phyloP scores from a whole-genome alignment of 1,140 invertebrate species.

The Ceratoteleas bidentatus region DNA sequence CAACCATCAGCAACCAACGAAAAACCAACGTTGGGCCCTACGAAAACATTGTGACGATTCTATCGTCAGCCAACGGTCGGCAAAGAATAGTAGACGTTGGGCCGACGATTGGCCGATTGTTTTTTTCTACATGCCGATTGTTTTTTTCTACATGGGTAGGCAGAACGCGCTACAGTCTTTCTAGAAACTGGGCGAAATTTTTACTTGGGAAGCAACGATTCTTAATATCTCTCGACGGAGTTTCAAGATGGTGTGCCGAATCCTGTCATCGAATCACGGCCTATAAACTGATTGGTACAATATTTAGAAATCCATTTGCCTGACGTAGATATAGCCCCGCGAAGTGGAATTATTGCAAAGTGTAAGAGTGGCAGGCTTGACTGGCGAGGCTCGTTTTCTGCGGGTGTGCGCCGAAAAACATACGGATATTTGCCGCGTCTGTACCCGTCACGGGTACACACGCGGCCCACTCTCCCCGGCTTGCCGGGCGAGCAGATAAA shows the following conservation, averaged over 20 bases:
- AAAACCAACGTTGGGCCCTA: no score
- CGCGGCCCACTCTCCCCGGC: no score
- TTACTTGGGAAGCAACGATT: slow-evolving; percentile 64
- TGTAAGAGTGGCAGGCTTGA: slow-evolving; percentile 68
- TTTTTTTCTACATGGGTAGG: no score
- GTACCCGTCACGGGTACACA: slow-evolving; percentile 57
- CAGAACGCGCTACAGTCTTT: no score
- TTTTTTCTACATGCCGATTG: no score
- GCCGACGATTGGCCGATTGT: no score
- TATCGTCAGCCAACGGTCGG: no score
- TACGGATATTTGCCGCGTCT: slow-evolving; percentile 52
- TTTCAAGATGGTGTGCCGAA: slow-evolving; percentile 53
- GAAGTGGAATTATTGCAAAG: slow-evolving; percentile 72
- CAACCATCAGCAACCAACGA: no score
- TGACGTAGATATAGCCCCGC: slow-evolving; percentile 59
- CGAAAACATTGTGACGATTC: no score
- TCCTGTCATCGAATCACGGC: slow-evolving; percentile 64
- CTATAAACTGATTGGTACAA: slow-evolving; percentile 70
- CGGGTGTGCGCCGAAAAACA: slow-evolving; percentile 27
- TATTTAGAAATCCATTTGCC: slow-evolving; percentile 74
- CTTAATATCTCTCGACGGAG: slow-evolving; percentile 68
- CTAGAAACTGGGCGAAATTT: no score
- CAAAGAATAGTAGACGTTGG: no score
- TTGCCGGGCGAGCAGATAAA: slow-evolving; percentile 67
- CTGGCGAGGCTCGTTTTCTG: slow-evolving; percentile 44